Base-by-base conservation (phyloP, 1,140 invertebrate genomes). In the Eriocheir sinensis region DNA sequence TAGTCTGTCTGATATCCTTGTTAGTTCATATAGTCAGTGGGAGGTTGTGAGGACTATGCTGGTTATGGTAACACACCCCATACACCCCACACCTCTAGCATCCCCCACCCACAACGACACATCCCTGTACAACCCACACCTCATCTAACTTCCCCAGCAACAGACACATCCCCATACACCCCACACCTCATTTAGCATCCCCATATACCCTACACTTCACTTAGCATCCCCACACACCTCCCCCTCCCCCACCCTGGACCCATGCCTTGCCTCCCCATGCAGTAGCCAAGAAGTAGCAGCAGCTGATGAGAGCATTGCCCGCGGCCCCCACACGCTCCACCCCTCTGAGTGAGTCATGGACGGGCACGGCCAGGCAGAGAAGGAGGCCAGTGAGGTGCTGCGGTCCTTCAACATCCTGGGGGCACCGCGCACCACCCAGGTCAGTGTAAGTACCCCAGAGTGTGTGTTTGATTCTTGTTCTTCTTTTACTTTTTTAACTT, bases 401-500 rank as follows among this genome's bases (percentile, higher is more conserved):
- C 94, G 94, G 9, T 95, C 94, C 12, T 95, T 95, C 60, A 95
- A 95, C 72, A 92, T 95, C 53, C 91, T 95, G n/a, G 94, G 94
- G 41, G 94, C 94, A 34, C 94, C 94, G 27, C 91, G 80, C n/a
- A 81, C 91, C 27, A 89, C 94, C 89, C 94, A 91, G 81, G 94
- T 94, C 27, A 86, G 94, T 85, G 15, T 34, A 15, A 34, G 38
- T 93, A 21, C n/a, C 41, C 60, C 85, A n/a, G n/a, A n/a, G 12
- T 72, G n/a, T 72, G 60, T 72, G 60, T 72, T 72, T 72, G 60
- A 72, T 72, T n/a, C n/a, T n/a, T n/a, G n/a, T n/a, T n/a, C n/a
- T n/a, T n/a, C n/a, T n/a, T 88, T 36, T 36, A 88, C 38, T 88
- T 88, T 85, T 60, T 2, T 36, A 36, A 38, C n/a, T 90, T 85